phyloP scores from a whole-genome alignment of 2,888 invertebrate species.

The Dicyrtomina minuta region DNA sequence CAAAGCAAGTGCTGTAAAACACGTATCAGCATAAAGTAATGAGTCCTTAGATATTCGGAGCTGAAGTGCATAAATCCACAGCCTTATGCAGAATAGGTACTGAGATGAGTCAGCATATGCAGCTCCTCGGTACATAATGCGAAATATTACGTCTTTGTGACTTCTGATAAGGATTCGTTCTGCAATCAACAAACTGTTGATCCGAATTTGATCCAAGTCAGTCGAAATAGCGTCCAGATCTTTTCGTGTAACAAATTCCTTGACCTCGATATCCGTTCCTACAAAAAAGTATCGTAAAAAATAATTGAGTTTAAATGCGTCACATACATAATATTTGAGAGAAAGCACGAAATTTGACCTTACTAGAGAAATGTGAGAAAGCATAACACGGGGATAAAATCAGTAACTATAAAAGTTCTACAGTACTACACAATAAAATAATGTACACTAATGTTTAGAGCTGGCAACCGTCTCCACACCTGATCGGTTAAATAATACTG shows the following conservation, averaged over 20 bases:
- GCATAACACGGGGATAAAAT: not conserved
- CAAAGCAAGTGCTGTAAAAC: slow-evolving; percentile 82
- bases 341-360: too few relatives aligned
- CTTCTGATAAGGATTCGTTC: slow-evolving; percentile 80
- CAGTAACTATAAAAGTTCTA: too few relatives aligned
- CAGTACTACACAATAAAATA: too few relatives aligned
- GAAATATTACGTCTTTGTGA: slow-evolving; percentile 85
- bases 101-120: slow-evolving; percentile 61
- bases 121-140: slow-evolving; percentile 68
- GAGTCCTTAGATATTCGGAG: slow-evolving; percentile 77
- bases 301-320: slow-evolving; percentile 1
- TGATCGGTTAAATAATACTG: not conserved
- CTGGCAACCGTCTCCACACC: not conserved
- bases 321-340: slow-evolving; percentile 4
- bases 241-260: slow-evolving; percentile 71
- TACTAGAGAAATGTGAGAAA: too few relatives aligned
- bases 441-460: not conserved
- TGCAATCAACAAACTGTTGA: slow-evolving; percentile 83
- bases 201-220: slow-evolving; percentile 82
- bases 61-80: slow-evolving; percentile 81
- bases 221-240: slow-evolving; percentile 71
- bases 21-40: slow-evolving; percentile 71
- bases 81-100: slow-evolving; percentile 80
- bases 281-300: slow-evolving; percentile 1
- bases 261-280: slow-evolving; percentile 46